Conservation (phyloP, 2,113 vertebrate genomes). For the Chitala chitala region DNA sequence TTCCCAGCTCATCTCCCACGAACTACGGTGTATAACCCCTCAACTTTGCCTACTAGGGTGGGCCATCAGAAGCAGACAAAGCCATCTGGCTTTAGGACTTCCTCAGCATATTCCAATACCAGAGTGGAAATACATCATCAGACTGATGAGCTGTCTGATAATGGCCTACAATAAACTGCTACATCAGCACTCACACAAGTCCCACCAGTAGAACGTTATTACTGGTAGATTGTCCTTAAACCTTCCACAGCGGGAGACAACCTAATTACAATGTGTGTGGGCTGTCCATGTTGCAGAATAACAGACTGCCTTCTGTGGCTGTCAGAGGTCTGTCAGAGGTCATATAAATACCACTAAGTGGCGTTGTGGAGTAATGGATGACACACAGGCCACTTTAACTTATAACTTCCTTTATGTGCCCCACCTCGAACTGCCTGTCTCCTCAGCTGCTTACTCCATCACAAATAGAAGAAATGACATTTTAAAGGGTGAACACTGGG, state of each 20-base stretch:
- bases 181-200: slow-evolving; percentile 8
- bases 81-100: too few species aligned
- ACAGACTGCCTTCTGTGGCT: not conserved
- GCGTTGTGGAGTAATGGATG: not conserved
- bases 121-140: not conserved
- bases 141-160: not conserved
- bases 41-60: too few species aligned
- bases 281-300: not conserved
- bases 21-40: not conserved
- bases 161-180: not conserved
- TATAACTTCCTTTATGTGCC: not conserved
- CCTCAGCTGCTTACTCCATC: not conserved
- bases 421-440: not conserved
- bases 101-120: not conserved
- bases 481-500: not conserved
- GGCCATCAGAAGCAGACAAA: too few species aligned
- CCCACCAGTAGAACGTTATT: not conserved
- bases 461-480: not conserved
- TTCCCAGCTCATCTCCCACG: not conserved
- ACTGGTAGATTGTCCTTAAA: not conserved
- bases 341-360: not conserved
- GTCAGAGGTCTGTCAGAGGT: not conserved
- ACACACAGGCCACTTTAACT: not conserved
- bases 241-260: not conserved
- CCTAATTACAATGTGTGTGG: not conserved